Conservation (phyloP, 2,888 invertebrate species). For the Quadroppia sp. region DNA sequence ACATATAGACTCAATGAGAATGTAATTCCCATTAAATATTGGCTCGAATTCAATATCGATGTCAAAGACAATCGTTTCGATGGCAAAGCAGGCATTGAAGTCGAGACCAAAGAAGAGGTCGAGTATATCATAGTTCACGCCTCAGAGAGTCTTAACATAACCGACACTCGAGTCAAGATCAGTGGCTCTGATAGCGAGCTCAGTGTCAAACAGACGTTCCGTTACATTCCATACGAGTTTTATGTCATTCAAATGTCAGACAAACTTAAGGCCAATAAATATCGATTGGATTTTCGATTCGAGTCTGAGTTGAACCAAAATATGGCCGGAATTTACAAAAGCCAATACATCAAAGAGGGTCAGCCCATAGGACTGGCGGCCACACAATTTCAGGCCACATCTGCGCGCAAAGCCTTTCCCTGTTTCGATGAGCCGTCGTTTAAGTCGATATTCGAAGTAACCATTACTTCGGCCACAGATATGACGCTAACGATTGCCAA, state of each 20-base stretch:
- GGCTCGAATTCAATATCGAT: slow-evolving; percentile 23
- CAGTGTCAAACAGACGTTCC: slow-evolving; percentile 43
- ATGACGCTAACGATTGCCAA: slow-evolving; percentile 40
- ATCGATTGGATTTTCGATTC: slow-evolving; percentile 28
- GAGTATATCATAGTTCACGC: slow-evolving; percentile 38
- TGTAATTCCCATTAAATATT: slow-evolving; percentile 29
- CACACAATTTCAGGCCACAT: slow-evolving; percentile 40
- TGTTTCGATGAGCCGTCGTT: slow-evolving; percentile 45
- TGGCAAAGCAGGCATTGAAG: slow-evolving; percentile 25
- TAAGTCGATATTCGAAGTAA: slow-evolving; percentile 35
- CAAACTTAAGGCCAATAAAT: slow-evolving; percentile 38
- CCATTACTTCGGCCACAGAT: slow-evolving; percentile 13
- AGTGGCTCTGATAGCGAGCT: background rate
- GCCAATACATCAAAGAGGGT: slow-evolving; percentile 65
- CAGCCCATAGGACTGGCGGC: slow-evolving; percentile 58
- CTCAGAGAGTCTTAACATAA: slow-evolving; percentile 31
- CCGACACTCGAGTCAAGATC: background rate
- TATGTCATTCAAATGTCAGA: slow-evolving; percentile 27
- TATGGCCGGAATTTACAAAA: slow-evolving; percentile 75
- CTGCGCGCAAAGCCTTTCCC: slow-evolving; percentile 43
- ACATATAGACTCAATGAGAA: slow-evolving; percentile 34
- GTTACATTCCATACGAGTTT: slow-evolving; percentile 38
- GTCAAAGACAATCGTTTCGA: slow-evolving; percentile 23
- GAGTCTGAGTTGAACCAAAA: slow-evolving; percentile 32
- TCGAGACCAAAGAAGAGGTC: slow-evolving; percentile 1